These are phyloP conservation scores for Penaeus monodon DNA, from an alignment of 2,888 invertebrate genomes.

Conservation along the genomic window DNA sequence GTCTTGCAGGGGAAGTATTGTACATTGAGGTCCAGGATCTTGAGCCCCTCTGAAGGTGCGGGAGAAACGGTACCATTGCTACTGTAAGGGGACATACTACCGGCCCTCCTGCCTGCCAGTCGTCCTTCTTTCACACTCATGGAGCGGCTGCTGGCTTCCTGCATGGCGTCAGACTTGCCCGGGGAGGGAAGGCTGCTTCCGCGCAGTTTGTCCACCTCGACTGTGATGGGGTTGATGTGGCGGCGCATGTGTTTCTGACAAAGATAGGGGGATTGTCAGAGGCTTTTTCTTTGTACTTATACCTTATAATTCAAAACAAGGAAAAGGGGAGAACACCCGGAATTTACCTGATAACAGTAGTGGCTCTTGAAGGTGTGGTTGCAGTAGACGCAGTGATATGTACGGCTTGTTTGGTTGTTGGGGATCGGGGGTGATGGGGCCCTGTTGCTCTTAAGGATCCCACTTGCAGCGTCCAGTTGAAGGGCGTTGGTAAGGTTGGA, in stretches of 20 bases:
- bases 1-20: conserved; percentile 95
- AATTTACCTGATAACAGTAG: conserved; percentile 80
- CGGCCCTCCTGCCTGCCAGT: conserved; percentile 9
- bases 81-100: conserved; percentile 31
- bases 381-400: conserved; percentile 81
- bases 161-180: neutral
- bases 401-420: conserved; percentile 63
- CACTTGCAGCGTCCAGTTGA: conserved; percentile 1
- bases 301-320: too few species aligned
- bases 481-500: neutral
- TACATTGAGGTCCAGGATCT: conserved; percentile 80
- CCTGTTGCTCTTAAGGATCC: neutral
- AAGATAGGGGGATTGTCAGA: too few species aligned
- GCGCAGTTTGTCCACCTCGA: conserved; percentile 68
- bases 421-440: conserved; percentile 31
- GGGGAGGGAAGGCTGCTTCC: conserved; percentile 35
- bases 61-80: conserved; percentile 36
- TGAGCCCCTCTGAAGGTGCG: conserved; percentile 40
- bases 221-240: conserved; percentile 77
- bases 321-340: too few species aligned
- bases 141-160: neutral
- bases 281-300: too few species aligned
- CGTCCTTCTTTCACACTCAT: neutral
- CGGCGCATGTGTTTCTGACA: conserved; percentile 72
- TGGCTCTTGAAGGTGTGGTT: conserved; percentile 86